These are phyloP conservation scores for Poeciliopsis gracilis DNA, from an alignment of 2,797 vertebrate species.

Conservation along the genomic window DNA sequence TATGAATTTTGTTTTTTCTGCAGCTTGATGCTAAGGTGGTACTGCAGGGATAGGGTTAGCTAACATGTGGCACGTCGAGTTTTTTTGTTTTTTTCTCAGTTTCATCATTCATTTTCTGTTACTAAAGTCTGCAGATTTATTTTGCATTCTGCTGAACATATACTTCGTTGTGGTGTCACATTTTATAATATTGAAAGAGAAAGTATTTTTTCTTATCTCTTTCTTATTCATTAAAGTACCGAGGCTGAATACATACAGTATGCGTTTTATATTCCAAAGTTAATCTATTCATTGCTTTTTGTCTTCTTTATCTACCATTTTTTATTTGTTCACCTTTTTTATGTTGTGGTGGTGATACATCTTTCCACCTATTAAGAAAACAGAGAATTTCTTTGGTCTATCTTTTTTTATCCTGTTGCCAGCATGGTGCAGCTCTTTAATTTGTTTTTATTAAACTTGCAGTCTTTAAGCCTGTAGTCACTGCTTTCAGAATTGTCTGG, in stretches of 20 bases:
- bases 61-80: neutral
- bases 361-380: constrained; percentile 32
- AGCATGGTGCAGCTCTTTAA: constrained; percentile 51
- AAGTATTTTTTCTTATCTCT: neutral
- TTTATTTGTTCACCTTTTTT: neutral
- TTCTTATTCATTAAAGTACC: neutral
- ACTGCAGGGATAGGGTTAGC: neutral
- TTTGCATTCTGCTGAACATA: neutral
- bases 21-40: neutral
- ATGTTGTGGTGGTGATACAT: constrained; percentile 1
- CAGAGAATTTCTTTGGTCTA: constrained; percentile 25
- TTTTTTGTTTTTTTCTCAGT: neutral
- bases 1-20: neutral
- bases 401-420: constrained; percentile 27
- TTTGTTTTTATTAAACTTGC: constrained; percentile 63
- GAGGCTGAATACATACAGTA: neutral
- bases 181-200: neutral
- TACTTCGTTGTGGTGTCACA: neutral
- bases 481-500: neutral
- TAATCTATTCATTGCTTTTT: neutral
- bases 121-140: neutral
- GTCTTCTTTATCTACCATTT: constrained; percentile 2
- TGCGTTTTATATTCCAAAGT: neutral
- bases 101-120: neutral
- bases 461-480: constrained; percentile 46